Evolutionary conservation across 2,888 invertebrate genomes (phyloP), one percentile per base, ranked within the genome.

Genomic region (Standfussiana lucernea): DNA sequence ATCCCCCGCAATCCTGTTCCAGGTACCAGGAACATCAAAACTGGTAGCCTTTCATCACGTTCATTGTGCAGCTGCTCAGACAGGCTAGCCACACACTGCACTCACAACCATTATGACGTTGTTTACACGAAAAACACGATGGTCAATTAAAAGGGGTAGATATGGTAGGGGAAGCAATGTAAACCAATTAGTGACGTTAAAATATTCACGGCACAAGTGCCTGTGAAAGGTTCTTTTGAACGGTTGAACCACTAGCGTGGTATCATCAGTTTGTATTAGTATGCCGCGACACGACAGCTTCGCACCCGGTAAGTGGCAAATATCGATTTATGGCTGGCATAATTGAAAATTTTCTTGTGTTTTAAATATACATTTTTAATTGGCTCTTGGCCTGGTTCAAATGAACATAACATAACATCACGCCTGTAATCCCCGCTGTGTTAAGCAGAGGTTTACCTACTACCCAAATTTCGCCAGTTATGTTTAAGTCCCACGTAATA

Each of bases 161-260:
- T 65, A 56, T 75, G 64, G 65, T 56, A 72, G 61, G 71, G 66
- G 79, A 61, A 69, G 75, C 77, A 82, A 83, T 85, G 87, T 88
- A 89, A 90, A 92, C 90, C 91, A 92, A 91, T 91, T 91, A 92
- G 88, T 79, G 83, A 82, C 85, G 79, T 80, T 90, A 84, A 92
- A 91, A 90, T 89, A 89, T 91, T 91, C 89, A 86, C 83, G 77
- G 79, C 83, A 69, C 83, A 71, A 86, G 68, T 80, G 80, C 79
- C 68, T 73, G 74, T 84, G 82, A 89, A 89, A 88, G 86, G 79
- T 81, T 84, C 88, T 86, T 86, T 90, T 81, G 84, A 64, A 64
- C 64, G n/a, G 64, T 40, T 40, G 18, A 90, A 89, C 86, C 83
- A 84, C 76, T 84, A 79, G 50, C 77, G 71, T 62, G 79, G 82